A percentile compares a stretch with the other conserved stretches of the same genome.
phyloP scores from a whole-genome alignment of 2,888 invertebrate genomes.

The Hanleya hanleyi region DNA sequence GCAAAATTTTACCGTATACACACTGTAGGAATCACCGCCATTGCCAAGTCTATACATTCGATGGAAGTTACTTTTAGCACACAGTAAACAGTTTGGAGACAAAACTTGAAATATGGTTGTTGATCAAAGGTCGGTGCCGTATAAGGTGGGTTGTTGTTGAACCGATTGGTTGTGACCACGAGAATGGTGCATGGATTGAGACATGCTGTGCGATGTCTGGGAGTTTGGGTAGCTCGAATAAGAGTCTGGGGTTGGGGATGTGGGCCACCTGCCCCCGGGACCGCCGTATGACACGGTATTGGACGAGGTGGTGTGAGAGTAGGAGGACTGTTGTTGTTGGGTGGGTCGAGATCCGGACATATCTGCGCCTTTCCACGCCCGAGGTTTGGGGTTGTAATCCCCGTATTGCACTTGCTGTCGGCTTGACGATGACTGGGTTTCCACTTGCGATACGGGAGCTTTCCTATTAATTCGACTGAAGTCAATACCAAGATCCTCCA shows the following conservation, averaged over 20 bases:
- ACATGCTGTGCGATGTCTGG: neutral
- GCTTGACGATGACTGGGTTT: neutral
- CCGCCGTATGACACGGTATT: neutral
- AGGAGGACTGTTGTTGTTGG: neutral
- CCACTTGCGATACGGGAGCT: neutral
- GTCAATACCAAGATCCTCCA: neutral
- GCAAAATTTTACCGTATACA: too few relatives aligned
- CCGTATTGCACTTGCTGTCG: slow-evolving; percentile 30
- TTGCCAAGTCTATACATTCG: too few relatives aligned
- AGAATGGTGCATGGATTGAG: neutral
- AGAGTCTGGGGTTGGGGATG: neutral
- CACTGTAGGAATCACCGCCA: too few relatives aligned
- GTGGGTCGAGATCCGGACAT: neutral
- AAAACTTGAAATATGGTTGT: too few relatives aligned
- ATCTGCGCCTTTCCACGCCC: slow-evolving; percentile 42
- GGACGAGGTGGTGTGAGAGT: neutral
- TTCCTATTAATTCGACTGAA: neutral
- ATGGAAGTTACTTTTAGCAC: too few relatives aligned
- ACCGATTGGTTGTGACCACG: too few relatives aligned
- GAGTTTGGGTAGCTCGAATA: neutral
- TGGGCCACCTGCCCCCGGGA: neutral
- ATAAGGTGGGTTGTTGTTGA: neutral
- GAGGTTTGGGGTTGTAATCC: slow-evolving; percentile 54
- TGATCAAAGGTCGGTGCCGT: neutral
- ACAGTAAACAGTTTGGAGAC: too few relatives aligned